Conservation (phyloP, 2,888 invertebrate species). For the Cephus runcator region DNA sequence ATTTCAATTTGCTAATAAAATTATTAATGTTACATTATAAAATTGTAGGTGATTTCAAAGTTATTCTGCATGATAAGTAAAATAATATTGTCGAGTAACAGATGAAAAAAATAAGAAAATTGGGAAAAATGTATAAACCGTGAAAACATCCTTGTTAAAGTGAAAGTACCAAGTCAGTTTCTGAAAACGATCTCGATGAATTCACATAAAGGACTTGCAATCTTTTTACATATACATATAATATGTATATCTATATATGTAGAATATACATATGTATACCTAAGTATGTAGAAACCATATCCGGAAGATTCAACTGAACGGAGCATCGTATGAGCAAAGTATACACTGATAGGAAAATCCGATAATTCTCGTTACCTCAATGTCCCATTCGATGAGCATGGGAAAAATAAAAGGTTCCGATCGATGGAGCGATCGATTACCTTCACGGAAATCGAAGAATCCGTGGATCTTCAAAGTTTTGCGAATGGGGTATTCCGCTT, state of each 20-base stretch:
- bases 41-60: neutral
- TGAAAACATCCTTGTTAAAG: too few species aligned
- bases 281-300: neutral
- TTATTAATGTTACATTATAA: too few species aligned
- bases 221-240: neutral
- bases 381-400: neutral
- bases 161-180: too few species aligned
- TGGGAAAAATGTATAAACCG: neutral
- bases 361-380: neutral
- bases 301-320: neutral
- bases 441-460: neutral
- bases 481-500: neutral
- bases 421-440: neutral
- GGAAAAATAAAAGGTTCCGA: neutral
- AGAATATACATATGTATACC: neutral
- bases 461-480: neutral
- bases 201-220: neutral
- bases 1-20: too few species aligned
- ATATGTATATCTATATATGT: too few species aligned
- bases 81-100: neutral
- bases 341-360: neutral
- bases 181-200: too few species aligned
- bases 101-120: neutral
- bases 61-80: neutral
- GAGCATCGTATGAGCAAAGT: neutral